Conservation (phyloP, 1,140 invertebrate species). For the Drosophila chauvacae region DNA sequence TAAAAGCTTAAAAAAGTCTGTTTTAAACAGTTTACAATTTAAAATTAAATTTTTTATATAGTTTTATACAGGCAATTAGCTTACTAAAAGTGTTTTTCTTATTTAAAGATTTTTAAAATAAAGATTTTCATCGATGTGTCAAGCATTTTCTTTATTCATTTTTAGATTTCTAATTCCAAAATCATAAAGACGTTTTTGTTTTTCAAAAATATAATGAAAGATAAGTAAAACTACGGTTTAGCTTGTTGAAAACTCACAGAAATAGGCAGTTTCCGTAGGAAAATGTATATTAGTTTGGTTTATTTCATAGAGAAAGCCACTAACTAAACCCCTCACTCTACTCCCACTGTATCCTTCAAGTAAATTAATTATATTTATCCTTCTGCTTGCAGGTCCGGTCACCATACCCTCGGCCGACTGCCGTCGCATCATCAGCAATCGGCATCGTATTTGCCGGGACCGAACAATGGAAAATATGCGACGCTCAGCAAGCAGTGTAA, state of each 20-base stretch:
- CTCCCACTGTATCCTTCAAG: fast-evolving
- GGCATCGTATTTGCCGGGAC: conserved; percentile 83
- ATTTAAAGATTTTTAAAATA: not conserved
- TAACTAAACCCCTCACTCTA: not conserved
- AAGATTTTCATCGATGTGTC: not conserved
- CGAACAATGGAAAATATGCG: conserved; percentile 92
- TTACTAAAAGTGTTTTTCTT: not conserved
- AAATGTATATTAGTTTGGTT: not conserved
- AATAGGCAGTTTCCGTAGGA: not conserved
- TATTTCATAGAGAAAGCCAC: not conserved
- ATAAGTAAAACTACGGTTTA: not conserved
- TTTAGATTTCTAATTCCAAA: not conserved
- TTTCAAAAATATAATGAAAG: not conserved
- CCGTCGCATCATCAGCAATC: conserved; percentile 84
- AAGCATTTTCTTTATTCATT: not conserved
- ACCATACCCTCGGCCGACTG: conserved; percentile 86
- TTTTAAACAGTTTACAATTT: not conserved
- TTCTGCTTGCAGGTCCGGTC: conserved; percentile 68
- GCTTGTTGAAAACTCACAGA: not conserved
- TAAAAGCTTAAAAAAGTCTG: not conserved
- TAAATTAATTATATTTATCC: not conserved
- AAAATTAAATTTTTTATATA: not conserved
- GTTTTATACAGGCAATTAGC: too few species aligned
- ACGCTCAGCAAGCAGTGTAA: conserved; percentile 97
- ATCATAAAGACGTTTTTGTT: not conserved